A percentile compares a stretch with the other conserved stretches of the same genome.
Evolutionary conservation across 2,113 vertebrate genomes (phyloP).

Genomic region (Microcebus lehilahytsara): DNA sequence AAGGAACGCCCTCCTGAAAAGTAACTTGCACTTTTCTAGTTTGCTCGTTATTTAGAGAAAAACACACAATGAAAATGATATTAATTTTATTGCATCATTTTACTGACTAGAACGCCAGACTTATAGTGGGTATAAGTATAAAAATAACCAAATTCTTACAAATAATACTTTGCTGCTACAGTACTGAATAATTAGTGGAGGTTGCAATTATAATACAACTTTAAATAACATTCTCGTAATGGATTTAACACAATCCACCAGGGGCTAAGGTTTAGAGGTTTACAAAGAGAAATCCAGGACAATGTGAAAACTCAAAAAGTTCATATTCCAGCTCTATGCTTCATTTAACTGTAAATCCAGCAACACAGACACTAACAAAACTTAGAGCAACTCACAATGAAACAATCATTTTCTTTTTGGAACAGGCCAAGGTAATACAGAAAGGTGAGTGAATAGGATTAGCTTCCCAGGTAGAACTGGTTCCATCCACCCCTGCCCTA

Average conservation of each 20-base stretch:
- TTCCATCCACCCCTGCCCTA: neutral
- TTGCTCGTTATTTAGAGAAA: constrained; percentile 1
- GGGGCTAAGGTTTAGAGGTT: constrained; percentile 75
- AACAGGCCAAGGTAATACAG: constrained; percentile 2
- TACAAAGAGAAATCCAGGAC: constrained; percentile 65
- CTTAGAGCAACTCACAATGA: constrained; percentile 13
- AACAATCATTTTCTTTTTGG: neutral
- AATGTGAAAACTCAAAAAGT: constrained; percentile 62
- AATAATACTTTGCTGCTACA: constrained; percentile 86
- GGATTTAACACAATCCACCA: constrained; percentile 70
- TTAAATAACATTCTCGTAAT: constrained; percentile 84
- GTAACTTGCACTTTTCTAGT: neutral
- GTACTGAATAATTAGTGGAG: constrained; percentile 86
- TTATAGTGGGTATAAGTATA: constrained; percentile 84
- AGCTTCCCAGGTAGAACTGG: neutral
- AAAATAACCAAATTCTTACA: constrained; percentile 89
- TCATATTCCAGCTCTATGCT: constrained; percentile 55
- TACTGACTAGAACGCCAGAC: constrained; percentile 91
- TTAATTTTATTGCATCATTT: constrained; percentile 86
- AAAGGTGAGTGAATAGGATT: neutral
- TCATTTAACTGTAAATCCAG: constrained; percentile 67
- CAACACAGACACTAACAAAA: constrained; percentile 42
- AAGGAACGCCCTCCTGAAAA: neutral
- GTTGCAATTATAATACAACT: constrained; percentile 83
- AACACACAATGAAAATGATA: constrained; percentile 69